Percentiles rank a stretch among this genome's conserved stretches.
Conservation (phyloP, 2,888 invertebrate genomes). For the Nemurella pictetii region DNA sequence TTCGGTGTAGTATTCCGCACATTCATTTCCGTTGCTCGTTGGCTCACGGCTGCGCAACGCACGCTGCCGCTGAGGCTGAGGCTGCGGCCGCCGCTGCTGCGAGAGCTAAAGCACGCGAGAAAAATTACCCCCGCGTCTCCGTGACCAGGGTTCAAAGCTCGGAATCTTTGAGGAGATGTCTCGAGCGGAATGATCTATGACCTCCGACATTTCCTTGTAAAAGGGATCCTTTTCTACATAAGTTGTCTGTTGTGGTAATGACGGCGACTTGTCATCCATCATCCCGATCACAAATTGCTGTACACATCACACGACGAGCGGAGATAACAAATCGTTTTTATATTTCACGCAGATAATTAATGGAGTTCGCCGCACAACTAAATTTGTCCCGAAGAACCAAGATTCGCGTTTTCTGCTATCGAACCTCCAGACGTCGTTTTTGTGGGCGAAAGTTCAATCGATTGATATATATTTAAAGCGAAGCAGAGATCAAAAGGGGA, state of each 20-base stretch:
- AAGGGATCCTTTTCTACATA: constrained; percentile 1
- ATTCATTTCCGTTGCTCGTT: constrained; percentile 27
- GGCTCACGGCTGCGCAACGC: too few relatives aligned
- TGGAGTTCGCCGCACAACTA: not conserved
- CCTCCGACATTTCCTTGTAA: constrained; percentile 16
- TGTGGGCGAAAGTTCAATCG: not conserved
- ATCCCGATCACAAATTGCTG: constrained; percentile 22
- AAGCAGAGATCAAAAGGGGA: not conserved
- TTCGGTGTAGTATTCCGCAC: constrained; percentile 14
- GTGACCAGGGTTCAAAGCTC: constrained; percentile 6
- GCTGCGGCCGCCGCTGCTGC: not conserved
- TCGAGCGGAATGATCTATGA: constrained; percentile 16
- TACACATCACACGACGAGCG: not conserved
- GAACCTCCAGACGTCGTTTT: not conserved
- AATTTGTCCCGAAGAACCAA: not conserved
- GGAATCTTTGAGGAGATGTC: constrained; percentile 16
- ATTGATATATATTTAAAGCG: not conserved
- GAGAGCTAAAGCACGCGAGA: constrained; percentile 25
- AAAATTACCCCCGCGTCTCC: constrained; percentile 22
- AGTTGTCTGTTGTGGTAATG: constrained; percentile 23
- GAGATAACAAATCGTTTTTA: constrained; percentile 22
- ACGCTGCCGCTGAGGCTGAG: not conserved
- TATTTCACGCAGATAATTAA: constrained; percentile 4
- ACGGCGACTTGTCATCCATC: constrained; percentile 21
- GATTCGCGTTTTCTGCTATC: not conserved